Evolutionary conservation across 1,140 invertebrate species (phyloP).

Genomic region (Gryon sp.): DNA sequence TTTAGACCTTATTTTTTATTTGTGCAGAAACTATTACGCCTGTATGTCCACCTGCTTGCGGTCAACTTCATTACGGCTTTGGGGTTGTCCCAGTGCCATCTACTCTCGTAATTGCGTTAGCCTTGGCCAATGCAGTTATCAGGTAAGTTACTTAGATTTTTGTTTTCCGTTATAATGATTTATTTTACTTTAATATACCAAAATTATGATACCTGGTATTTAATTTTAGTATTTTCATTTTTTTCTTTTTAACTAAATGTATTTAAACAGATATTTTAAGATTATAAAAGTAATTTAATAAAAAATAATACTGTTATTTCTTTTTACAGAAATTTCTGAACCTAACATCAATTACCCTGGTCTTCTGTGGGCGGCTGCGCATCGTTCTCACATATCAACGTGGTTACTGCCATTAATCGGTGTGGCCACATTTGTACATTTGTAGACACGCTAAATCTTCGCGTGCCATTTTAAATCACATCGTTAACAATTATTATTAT

Average conservation of each 20-base stretch:
- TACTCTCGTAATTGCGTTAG: slow-evolving; percentile 72
- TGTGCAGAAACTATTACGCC: slow-evolving; percentile 92
- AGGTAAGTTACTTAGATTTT: slow-evolving; percentile 69
- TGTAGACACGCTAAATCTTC: slow-evolving; percentile 62
- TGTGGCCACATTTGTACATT: slow-evolving; percentile 65
- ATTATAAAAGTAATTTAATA: too few species aligned
- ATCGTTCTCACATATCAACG: slow-evolving; percentile 62
- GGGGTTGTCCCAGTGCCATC: slow-evolving; percentile 78
- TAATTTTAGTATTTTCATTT: too few species aligned
- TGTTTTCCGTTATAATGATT: too few species aligned
- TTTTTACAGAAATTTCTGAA: slow-evolving; percentile 81
- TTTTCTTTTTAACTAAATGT: too few species aligned
- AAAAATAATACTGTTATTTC: background rate
- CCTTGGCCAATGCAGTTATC: slow-evolving; percentile 70
- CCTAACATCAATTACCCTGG: slow-evolving; percentile 86
- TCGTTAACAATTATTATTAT: slow-evolving; percentile 42
- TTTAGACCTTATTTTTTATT: slow-evolving; percentile 73
- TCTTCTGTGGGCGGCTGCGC: slow-evolving; percentile 73
- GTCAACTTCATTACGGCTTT: slow-evolving; percentile 83
- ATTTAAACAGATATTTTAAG: too few species aligned
- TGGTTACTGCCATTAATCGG: slow-evolving; percentile 67
- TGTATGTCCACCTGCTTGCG: slow-evolving; percentile 95
- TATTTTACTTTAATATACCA: too few species aligned
- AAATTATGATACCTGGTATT: too few species aligned
- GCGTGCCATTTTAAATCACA: slow-evolving; percentile 66